phyloP scores from a whole-genome alignment of 2,888 invertebrate species.

The Stenodema calcarata region DNA sequence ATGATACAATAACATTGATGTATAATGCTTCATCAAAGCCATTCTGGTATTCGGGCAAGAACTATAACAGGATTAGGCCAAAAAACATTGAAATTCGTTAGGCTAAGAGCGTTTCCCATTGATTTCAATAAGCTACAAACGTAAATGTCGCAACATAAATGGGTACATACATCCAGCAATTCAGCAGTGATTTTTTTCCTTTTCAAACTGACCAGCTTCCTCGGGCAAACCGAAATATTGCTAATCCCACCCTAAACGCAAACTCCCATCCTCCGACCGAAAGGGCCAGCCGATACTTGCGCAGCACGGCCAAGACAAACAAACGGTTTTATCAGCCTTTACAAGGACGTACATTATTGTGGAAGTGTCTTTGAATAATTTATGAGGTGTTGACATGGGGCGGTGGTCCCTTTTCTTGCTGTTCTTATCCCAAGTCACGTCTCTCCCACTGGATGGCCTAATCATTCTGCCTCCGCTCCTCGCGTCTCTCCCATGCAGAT shows the following conservation, averaged over 20 bases:
- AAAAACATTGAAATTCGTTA: too few relatives aligned
- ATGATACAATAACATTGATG: too few relatives aligned
- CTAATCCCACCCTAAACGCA: background rate
- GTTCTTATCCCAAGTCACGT: conserved; percentile 51
- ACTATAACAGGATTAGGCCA: too few relatives aligned
- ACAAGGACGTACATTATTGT: conserved; percentile 53
- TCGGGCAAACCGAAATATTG: background rate
- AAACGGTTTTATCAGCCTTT: conserved; percentile 51
- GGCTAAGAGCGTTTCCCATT: too few relatives aligned
- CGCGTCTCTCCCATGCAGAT: background rate
- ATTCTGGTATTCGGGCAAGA: too few relatives aligned
- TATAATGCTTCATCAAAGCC: too few relatives aligned
- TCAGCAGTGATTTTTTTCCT: too few relatives aligned
- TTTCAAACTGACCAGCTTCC: background rate
- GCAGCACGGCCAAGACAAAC: background rate
- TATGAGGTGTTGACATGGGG: conserved; percentile 51
- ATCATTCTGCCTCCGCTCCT: background rate
- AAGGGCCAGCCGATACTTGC: background rate
- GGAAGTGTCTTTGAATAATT: conserved; percentile 53
- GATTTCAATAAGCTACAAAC: too few relatives aligned
- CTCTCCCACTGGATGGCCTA: conserved; percentile 15
- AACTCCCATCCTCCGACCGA: background rate
- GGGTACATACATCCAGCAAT: too few relatives aligned
- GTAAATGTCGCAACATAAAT: too few relatives aligned
- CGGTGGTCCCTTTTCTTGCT: conserved; percentile 5